Base-by-base conservation (phyloP, 2,888 invertebrate species). In the Adineta ricciae region DNA sequence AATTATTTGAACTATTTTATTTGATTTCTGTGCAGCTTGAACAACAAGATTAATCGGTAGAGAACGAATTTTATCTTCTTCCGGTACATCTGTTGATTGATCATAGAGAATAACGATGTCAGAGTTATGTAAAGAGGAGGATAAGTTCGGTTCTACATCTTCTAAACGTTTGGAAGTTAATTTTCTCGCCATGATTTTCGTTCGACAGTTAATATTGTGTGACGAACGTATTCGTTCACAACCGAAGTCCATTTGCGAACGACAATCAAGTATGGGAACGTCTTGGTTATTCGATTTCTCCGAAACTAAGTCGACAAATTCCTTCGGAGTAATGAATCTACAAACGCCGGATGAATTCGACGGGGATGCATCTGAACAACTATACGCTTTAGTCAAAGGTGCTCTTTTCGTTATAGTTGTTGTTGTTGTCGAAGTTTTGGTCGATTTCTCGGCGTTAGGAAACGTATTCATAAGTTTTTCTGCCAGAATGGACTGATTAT, bases 1-100 rank as follows among this genome's bases (percentile, higher is more conserved):
- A 78, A 78, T 78, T 5, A 78, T 78, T n/a, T 41, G 78, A 41
- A 78, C 78, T 41, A 41, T 78, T 78, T 78, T 78, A 38, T 78
- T 38, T 41, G 78, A 78, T 41, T 78, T 78, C 41, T 78, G 38
- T 78, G 78, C 78, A 41, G 78, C 78, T 41, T 78, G 78, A 24
- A 78, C 78, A 78, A 38, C 38, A 41, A 78, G 41, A 78, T 78
- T 78, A 41, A 78, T 78, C 2, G 78, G 78, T 41, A 78, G 14
- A 4, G 78, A 41, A 41, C n/a, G 38, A 11, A 78, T 41, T 78
- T 78, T 78, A 24, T 78, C 78, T 78, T 78, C 41, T n/a, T 4
- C n/a, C 41, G 8, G 21, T 41, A 78, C 8, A 41, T 41, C 38
- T n/a, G 78, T 78, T 41, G 78, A 78, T 41, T 78, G 78, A 78